A percentile compares a stretch with the other conserved stretches of the same genome.
phyloP scores from a whole-genome alignment of 2,888 invertebrate species.

The Drosophila atripex region DNA sequence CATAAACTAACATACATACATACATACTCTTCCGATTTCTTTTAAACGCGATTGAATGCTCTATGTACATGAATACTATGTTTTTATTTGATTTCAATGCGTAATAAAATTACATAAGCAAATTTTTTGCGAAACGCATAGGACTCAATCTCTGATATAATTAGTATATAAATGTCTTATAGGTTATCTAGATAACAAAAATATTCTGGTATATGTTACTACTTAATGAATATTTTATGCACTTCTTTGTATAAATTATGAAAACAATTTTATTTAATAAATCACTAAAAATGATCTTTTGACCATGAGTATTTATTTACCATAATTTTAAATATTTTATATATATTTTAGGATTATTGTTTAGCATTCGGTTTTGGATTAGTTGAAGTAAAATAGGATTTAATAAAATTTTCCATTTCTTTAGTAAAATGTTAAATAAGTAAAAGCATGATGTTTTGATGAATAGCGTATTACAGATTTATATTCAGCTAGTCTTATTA shows the following conservation, averaged over 20 bases:
- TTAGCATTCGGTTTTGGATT: not conserved
- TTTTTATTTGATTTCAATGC: slow-evolving; percentile 2
- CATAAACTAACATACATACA: not conserved
- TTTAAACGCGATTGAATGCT: not conserved
- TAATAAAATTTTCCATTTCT: not conserved
- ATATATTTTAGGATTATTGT: not conserved
- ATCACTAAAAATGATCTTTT: not conserved
- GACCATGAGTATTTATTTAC: not conserved
- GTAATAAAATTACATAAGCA: not conserved
- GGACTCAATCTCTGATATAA: not conserved
- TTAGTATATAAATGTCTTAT: not conserved
- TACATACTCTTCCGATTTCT: not conserved
- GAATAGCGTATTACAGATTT: too few relatives aligned
- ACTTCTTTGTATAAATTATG: not conserved
- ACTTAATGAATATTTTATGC: not conserved
- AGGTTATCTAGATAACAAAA: not conserved
- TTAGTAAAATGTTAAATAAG: not conserved
- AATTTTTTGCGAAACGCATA: not conserved
- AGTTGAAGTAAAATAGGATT: not conserved
- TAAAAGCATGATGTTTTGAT: too few relatives aligned
- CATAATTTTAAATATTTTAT: slow-evolving; percentile 1
- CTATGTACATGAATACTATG: slow-evolving; percentile 7
- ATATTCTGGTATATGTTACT: not conserved
- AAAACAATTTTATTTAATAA: not conserved
- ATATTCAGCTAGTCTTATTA: too few relatives aligned